Evolutionary conservation across 2,888 invertebrate species (phyloP).

Genomic region (Zaprionus bogoriensis): DNA sequence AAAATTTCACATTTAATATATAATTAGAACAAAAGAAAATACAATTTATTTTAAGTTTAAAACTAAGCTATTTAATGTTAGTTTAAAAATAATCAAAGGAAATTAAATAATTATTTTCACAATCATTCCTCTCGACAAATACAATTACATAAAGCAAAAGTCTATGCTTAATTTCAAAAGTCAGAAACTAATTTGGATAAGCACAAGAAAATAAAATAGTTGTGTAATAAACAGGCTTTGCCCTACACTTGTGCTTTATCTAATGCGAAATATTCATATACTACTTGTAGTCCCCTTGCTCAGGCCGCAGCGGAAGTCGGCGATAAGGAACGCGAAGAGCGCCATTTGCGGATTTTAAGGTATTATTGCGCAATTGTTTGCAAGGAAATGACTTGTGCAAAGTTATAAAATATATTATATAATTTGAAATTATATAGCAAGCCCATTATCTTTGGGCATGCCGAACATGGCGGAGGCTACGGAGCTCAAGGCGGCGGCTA

Average conservation of each 20-base stretch:
- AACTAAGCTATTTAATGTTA: no score
- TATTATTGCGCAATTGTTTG: slow-evolving; percentile 30
- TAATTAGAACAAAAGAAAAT: no score
- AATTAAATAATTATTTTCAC: no score
- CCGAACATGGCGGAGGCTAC: no score
- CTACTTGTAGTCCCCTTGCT: slow-evolving; percentile 57
- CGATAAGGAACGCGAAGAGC: slow-evolving; percentile 72
- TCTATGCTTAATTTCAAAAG: no score
- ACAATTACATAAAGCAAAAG: no score
- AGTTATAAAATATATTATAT: slow-evolving; percentile 5
- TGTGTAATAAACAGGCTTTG: background rate
- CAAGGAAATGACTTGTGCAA: slow-evolving; percentile 2
- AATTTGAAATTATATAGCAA: slow-evolving; percentile 15
- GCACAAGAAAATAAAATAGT: no score
- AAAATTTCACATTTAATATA: no score
- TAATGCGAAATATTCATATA: slow-evolving; percentile 13
- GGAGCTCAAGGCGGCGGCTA: background rate
- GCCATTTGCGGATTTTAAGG: slow-evolving; percentile 62
- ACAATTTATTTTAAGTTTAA: no score
- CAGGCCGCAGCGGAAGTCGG: slow-evolving; percentile 51
- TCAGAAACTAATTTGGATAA: background rate
- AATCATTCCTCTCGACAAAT: no score
- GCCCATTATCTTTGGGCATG: no score
- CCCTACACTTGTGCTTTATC: slow-evolving; percentile 10
- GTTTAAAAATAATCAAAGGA: no score